phyloP scores from a whole-genome alignment of 2,113 vertebrate genomes.

The Pachypanchax playfairii region DNA sequence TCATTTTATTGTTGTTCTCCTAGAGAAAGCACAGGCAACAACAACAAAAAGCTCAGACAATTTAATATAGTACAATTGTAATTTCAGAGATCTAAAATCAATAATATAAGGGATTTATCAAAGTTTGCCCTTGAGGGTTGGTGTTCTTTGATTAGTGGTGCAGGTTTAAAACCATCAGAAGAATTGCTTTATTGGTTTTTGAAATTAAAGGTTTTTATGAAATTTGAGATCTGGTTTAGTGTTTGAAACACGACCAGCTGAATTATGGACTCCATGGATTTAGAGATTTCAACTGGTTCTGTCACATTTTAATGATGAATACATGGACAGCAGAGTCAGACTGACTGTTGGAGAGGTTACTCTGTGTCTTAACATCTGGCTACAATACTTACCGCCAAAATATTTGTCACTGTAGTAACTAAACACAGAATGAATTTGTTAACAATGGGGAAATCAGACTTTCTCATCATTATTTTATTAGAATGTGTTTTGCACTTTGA shows the following conservation, averaged over 20 bases:
- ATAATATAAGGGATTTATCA: conserved; percentile 30
- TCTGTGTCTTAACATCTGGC: not conserved
- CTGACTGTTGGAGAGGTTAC: not conserved
- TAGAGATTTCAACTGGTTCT: not conserved
- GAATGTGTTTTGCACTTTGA: not conserved
- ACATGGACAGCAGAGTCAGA: not conserved
- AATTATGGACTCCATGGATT: too few species aligned
- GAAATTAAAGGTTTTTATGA: conserved; percentile 22
- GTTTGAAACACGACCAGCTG: too few species aligned
- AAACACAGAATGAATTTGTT: not conserved
- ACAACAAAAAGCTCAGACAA: not conserved
- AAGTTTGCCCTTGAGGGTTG: conserved; percentile 24
- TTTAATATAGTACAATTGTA: conserved; percentile 34
- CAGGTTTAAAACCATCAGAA: conserved; percentile 27
- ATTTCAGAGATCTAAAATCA: conserved; percentile 35
- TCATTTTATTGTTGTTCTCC: conserved; percentile 23
- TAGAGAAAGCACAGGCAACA: not conserved
- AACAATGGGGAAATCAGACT: not conserved
- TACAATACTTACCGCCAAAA: not conserved
- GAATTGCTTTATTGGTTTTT: too few species aligned
- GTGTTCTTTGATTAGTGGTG: conserved; percentile 25
- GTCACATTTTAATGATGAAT: not conserved
- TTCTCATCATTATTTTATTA: not conserved
- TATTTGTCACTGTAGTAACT: not conserved
- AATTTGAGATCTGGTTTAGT: too few species aligned